Conservation (phyloP, 2,797 vertebrate genomes). For the Ammospiza maritima region DNA sequence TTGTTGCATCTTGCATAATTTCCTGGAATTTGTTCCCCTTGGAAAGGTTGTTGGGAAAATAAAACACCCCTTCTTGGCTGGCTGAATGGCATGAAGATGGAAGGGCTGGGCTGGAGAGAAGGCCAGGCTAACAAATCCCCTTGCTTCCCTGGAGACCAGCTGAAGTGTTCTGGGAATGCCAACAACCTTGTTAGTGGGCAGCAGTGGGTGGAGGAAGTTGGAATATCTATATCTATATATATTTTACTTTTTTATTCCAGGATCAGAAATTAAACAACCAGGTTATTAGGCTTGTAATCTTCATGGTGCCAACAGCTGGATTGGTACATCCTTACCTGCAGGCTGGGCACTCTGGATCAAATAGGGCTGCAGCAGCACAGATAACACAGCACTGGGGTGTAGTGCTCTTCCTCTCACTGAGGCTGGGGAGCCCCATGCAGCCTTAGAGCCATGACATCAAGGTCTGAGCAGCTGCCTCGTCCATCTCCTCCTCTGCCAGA, state of each 20-base stretch:
- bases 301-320: background rate
- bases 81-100: background rate
- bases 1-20: background rate
- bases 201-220: background rate
- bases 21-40: background rate
- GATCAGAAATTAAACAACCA: background rate
- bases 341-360: background rate
- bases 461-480: background rate
- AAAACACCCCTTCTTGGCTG: background rate
- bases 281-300: background rate
- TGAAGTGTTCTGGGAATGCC: background rate
- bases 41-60: background rate
- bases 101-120: background rate
- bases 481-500: background rate
- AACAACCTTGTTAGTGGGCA: accelerated
- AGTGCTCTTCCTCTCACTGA: background rate
- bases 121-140: background rate
- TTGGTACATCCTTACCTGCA: background rate
- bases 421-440: background rate
- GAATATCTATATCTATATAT: background rate
- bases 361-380: background rate
- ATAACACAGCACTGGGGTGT: background rate
- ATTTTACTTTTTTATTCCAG: background rate
- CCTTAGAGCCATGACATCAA: background rate
- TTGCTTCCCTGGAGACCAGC: background rate